These are phyloP conservation scores for Saccopteryx leptura DNA, from an alignment of 2,113 vertebrate species.

Conservation along the genomic window DNA sequence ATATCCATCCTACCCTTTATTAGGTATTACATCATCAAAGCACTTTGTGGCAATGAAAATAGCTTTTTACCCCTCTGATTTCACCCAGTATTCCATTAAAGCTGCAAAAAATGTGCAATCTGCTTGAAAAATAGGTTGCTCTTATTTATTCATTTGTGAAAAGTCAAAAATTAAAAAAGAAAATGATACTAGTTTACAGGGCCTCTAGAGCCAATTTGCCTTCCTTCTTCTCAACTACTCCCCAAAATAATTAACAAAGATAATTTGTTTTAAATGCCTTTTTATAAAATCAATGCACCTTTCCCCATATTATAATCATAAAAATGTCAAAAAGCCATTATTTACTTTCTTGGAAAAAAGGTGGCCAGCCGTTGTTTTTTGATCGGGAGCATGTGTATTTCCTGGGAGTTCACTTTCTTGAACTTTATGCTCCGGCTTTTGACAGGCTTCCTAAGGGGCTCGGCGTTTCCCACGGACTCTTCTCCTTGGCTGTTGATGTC, in stretches of 20 bases:
- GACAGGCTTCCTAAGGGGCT: constrained; percentile 93
- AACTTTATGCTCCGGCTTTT: constrained; percentile 98
- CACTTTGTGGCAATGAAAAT: constrained; percentile 93
- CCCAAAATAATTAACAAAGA: constrained; percentile 92
- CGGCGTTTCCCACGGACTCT: constrained; percentile 90
- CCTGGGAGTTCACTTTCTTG: constrained; percentile 99
- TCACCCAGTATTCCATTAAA: constrained; percentile 92
- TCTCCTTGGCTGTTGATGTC: constrained; percentile 91
- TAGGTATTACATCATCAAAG: constrained; percentile 93
- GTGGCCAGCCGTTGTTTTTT: constrained; percentile 99
- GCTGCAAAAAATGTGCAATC: constrained; percentile 94
- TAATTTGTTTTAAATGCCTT: constrained; percentile 91
- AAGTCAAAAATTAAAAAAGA: constrained; percentile 89
- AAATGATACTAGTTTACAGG: constrained; percentile 86
- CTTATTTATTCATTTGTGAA: constrained; percentile 90
- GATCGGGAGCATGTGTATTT: constrained; percentile 98
- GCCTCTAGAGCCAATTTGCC: constrained; percentile 85
- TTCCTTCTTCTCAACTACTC: constrained; percentile 77
- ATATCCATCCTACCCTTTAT: constrained; percentile 88
- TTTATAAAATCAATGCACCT: constrained; percentile 91
- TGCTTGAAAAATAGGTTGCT: constrained; percentile 93
- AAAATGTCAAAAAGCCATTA: constrained; percentile 90
- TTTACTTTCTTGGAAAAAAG: constrained; percentile 98
- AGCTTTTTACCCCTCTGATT: constrained; percentile 90
- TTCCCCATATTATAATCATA: constrained; percentile 87